Conservation (phyloP, 2,797 vertebrate genomes). For the Numenius phaeopus region DNA sequence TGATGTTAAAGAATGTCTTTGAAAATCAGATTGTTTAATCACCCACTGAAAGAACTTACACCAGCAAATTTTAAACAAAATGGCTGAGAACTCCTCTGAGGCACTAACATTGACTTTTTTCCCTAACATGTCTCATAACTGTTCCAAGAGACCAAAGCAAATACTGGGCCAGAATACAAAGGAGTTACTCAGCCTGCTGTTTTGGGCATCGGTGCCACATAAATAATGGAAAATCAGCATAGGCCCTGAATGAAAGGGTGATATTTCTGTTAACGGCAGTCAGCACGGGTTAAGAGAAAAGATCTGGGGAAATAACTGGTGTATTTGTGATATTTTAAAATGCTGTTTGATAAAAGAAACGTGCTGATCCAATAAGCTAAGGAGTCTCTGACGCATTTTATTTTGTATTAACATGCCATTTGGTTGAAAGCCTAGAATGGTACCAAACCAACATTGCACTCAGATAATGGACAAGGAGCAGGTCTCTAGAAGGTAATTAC, state of each 20-base stretch:
- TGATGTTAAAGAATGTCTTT: not conserved
- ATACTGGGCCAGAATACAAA: not conserved
- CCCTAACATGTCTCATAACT: not conserved
- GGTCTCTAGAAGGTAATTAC: not conserved
- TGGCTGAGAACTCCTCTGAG: not conserved
- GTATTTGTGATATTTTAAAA: not conserved
- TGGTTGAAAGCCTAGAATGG: not conserved
- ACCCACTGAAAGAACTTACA: not conserved
- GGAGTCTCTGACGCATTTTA: not conserved
- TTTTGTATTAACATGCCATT: not conserved
- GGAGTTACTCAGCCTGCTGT: not conserved
- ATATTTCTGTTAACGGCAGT: not conserved
- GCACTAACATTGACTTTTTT: not conserved
- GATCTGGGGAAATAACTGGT: not conserved
- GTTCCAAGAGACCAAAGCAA: not conserved
- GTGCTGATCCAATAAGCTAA: not conserved
- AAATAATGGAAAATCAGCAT: not conserved
- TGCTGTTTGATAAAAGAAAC: not conserved
- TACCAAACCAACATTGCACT: not conserved
- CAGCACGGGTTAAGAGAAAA: not conserved
- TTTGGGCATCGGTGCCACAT: not conserved
- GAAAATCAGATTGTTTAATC: not conserved
- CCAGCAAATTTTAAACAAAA: not conserved
- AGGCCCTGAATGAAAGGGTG: not conserved
- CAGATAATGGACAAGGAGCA: not conserved